Evolutionary conservation across 1,140 invertebrate genomes (phyloP), one percentile per base, ranked within the genome.

Genomic region (Ptiloglossa arizonensis): DNA sequence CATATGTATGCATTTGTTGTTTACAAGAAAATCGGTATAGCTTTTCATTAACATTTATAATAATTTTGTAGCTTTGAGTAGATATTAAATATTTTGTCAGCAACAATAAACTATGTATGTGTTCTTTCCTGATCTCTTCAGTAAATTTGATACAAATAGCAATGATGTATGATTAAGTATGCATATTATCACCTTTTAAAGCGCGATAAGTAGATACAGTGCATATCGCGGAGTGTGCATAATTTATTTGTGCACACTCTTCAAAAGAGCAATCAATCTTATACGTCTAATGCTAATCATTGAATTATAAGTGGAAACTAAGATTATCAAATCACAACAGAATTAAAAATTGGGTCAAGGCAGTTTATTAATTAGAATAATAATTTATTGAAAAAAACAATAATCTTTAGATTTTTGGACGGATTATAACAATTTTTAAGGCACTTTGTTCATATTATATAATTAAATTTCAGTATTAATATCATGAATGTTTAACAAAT

Each of bases 131-230:
- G 17, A 24, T 1, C 48, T 8, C 32, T 48, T 44, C n/a, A 24
- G 9, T 22, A 24, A 38, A 27, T 52, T 38, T 64, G 15, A 27
- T 6, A 5, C 17, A 41, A 38, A 60, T 22, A 52, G 15, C 9
- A 41, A 9, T 5, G 29, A 2, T 24, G 27, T 3, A 27, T 11
- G n/a, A 22, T 60, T 24, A 44, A 19, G 9, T 19, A 80, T 77
- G 32, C 9, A 41, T 59, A 41, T 69, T 86, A 86, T 86, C 83
- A 24, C 17, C 15, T 66, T 69, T 68, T 24, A 68, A 62, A 77
- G 67, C 78, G 82, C 24, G 79, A 87, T 87, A 87, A 85, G 75
- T 84, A 54, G 38, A 59, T 77, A 27, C 50, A 44, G 70, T 44
- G 41, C 41, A 11, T 44, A 69, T 56, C 35, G 22, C 9, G 27